These are phyloP conservation scores for Varroa destructor DNA, from an alignment of 1,140 invertebrate genomes.

Conservation along the genomic window DNA sequence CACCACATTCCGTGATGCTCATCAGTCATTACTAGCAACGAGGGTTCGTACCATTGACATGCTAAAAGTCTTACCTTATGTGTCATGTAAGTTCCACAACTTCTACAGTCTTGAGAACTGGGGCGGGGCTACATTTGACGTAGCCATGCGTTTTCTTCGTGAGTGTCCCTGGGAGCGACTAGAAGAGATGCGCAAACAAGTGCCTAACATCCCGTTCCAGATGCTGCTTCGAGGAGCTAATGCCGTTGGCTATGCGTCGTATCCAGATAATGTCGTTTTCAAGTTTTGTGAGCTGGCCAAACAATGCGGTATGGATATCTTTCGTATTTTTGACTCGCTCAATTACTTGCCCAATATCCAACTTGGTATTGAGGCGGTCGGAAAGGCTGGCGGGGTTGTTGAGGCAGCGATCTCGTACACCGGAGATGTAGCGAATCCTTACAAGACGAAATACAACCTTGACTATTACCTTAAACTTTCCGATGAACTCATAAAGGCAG, in stretches of 20 bases:
- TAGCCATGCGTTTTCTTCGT: conserved; percentile 86
- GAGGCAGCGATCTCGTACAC: conserved; percentile 29
- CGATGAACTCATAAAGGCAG: conserved; percentile 29
- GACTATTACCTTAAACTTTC: conserved; percentile 30
- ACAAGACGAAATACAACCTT: conserved; percentile 29
- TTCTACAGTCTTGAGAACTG: conserved; percentile 88
- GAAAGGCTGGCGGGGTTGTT: conserved; percentile 23
- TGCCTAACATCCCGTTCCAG: conserved; percentile 98
- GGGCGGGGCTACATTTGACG: conserved; percentile 96
- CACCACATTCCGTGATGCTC: conserved; percentile 93
- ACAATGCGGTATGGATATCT: conserved; percentile 27
- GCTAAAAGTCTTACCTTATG: conserved; percentile 79
- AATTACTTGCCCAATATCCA: conserved; percentile 23
- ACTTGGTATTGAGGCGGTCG: conserved; percentile 18
- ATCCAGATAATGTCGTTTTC: conserved; percentile 93
- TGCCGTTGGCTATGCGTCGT: conserved; percentile 96
- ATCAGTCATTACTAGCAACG: conserved; percentile 92
- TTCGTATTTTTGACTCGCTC: conserved; percentile 26
- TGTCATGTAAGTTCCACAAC: conserved; percentile 72
- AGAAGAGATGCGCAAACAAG: conserved; percentile 70
- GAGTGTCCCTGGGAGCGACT: conserved; percentile 98
- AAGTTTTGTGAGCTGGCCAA: conserved; percentile 45
- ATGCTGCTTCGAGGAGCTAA: conserved; percentile 96
- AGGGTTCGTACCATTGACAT: conserved; percentile 83
- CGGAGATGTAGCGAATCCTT: conserved; percentile 26